Evolutionary conservation across 2,797 vertebrate species (phyloP).

Genomic region (Malacoctenus gilli): DNA sequence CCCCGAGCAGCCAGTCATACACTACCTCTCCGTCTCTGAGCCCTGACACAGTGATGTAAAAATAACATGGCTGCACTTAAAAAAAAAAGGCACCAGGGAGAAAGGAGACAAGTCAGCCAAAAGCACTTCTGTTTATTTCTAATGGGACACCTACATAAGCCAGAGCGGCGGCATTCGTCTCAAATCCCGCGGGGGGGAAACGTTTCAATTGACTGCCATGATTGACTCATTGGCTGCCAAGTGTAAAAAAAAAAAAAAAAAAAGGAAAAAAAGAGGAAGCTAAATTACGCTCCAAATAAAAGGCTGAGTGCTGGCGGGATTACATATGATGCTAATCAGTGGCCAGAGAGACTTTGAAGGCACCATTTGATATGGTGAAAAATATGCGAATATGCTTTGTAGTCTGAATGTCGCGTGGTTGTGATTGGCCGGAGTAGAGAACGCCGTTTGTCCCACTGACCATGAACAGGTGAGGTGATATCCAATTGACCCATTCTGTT

Average conservation of each 20-base stretch:
- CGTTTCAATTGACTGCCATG: slow-evolving; percentile 50
- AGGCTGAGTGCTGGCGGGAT: slow-evolving; percentile 16
- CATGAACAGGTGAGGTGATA: too few relatives aligned
- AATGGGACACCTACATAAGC: slow-evolving; percentile 63
- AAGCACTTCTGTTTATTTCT: slow-evolving; percentile 71
- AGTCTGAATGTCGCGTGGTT: too few relatives aligned
- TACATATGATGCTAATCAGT: slow-evolving; percentile 17
- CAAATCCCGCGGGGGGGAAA: slow-evolving; percentile 58
- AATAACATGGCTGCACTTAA: slow-evolving; percentile 74
- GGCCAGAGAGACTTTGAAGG: slow-evolving; percentile 1
- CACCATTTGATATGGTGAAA: slow-evolving; percentile 6
- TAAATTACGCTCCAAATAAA: slow-evolving; percentile 28
- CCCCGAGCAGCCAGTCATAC: slow-evolving; percentile 58
- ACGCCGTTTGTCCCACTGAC: too few relatives aligned
- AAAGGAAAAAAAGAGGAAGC: slow-evolving; percentile 32
- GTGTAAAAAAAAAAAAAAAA: slow-evolving; percentile 25
- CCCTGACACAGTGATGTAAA: slow-evolving; percentile 67
- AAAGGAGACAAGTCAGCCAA: slow-evolving; percentile 63
- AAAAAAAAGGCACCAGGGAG: slow-evolving; percentile 69
- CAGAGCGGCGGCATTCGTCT: slow-evolving; percentile 53
- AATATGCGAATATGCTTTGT: neutral
- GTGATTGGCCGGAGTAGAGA: too few relatives aligned
- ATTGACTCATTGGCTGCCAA: slow-evolving; percentile 53
- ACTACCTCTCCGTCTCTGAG: slow-evolving; percentile 64
- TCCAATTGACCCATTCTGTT: too few relatives aligned